Percentiles rank a stretch among this genome's conserved stretches.
phyloP scores from a whole-genome alignment of 1,140 invertebrate species.

The Campoletis sonorensis region DNA sequence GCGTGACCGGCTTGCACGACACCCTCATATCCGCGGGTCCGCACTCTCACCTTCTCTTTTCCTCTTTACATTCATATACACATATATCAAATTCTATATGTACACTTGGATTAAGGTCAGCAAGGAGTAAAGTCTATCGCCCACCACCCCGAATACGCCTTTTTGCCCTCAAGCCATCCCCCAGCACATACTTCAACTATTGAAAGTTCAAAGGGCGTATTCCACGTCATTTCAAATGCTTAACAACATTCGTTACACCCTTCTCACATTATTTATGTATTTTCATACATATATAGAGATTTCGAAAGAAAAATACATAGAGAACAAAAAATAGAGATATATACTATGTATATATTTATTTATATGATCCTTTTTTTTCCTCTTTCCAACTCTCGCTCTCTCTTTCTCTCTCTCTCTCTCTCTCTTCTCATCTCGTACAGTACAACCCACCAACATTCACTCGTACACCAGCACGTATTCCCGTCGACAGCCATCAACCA shows the following conservation, averaged over 20 bases:
- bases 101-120: constrained; percentile 1
- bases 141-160: not conserved
- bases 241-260: not conserved
- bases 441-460: constrained; percentile 2
- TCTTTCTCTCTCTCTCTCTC: constrained; percentile 9
- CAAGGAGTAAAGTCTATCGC: constrained; percentile 17
- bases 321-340: too few relatives aligned
- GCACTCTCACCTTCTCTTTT: constrained; percentile 47
- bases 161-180: not conserved
- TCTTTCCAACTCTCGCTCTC: constrained; percentile 7
- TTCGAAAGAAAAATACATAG: too few relatives aligned
- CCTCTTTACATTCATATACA: constrained; percentile 22
- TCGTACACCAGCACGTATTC: constrained; percentile 25
- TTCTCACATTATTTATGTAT: not conserved
- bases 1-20: constrained; percentile 74
- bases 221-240: not conserved
- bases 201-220: not conserved
- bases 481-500: constrained; percentile 30
- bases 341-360: not conserved
- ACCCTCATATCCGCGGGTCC: constrained; percentile 72
- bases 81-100: not conserved
- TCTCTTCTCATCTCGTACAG: constrained; percentile 2
- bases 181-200: not conserved
- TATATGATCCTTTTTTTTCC: constrained; percentile 11
- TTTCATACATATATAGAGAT: too few relatives aligned